Conservation (phyloP, 2,113 vertebrate genomes). For the Austrofundulus limnaeus region DNA sequence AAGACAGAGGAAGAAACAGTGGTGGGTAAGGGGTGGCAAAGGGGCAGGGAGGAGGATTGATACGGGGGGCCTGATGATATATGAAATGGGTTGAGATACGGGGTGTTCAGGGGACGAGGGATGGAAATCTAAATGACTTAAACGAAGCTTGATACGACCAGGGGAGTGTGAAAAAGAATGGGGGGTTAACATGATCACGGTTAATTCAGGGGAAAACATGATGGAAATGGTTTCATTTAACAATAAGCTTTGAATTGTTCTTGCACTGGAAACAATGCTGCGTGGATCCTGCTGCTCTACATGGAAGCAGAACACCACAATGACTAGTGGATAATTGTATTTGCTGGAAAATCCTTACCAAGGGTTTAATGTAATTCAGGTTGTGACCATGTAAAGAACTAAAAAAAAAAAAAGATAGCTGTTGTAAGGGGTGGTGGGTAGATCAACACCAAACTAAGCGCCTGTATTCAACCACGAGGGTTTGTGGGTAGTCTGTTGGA, state of each 20-base stretch:
- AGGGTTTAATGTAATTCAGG: conserved; percentile 74
- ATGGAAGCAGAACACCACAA: conserved; percentile 66
- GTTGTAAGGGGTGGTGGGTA: conserved; percentile 30
- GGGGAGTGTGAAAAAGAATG: conserved; percentile 75
- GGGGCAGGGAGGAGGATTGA: conserved; percentile 62
- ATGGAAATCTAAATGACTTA: conserved; percentile 79
- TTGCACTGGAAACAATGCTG: conserved; percentile 72
- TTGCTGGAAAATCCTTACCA: conserved; percentile 71
- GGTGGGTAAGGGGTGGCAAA: conserved; percentile 67
- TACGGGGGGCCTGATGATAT: conserved; percentile 74
- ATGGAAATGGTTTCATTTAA: conserved; percentile 77
- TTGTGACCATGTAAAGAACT: conserved; percentile 64
- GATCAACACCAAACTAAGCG: conserved; percentile 57
- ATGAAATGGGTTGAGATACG: conserved; percentile 78
- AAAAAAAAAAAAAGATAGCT: conserved; percentile 22
- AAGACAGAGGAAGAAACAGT: conserved; percentile 39
- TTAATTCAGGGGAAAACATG: conserved; percentile 77
- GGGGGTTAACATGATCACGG: conserved; percentile 76
- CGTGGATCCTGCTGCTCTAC: conserved; percentile 70
- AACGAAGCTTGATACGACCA: conserved; percentile 79
- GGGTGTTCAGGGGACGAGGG: conserved; percentile 68
- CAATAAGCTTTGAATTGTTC: conserved; percentile 76
- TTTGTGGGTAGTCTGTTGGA: conserved; percentile 28
- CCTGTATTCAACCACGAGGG: conserved; percentile 36
- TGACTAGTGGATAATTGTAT: conserved; percentile 73